Evolutionary conservation across 2,113 vertebrate species (phyloP).

Genomic region (Grammatotria lemairii): DNA sequence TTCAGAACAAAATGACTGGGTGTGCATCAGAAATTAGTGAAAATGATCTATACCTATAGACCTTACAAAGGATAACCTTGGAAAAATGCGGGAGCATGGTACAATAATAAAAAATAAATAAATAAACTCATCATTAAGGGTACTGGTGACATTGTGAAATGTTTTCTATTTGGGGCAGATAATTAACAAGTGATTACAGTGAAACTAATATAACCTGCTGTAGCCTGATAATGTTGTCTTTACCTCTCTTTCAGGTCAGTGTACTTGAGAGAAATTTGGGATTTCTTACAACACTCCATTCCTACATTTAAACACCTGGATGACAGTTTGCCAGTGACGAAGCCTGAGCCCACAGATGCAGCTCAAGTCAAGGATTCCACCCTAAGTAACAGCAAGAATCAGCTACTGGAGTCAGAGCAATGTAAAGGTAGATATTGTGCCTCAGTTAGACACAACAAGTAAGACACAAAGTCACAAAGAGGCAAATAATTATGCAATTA

Average conservation of each 20-base stretch:
- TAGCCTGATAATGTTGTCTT: background rate
- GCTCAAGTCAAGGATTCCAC: constrained; percentile 37
- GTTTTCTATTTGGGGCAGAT: background rate
- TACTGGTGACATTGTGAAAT: background rate
- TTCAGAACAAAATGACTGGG: background rate
- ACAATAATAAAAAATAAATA: background rate
- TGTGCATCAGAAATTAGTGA: background rate
- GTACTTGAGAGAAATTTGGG: constrained; percentile 74
- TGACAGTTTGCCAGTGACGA: constrained; percentile 41
- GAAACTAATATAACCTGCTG: background rate
- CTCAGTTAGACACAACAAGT: background rate
- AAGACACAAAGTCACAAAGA: background rate
- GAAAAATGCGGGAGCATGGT: background rate
- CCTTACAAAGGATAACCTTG: background rate
- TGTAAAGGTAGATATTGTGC: constrained; percentile 63
- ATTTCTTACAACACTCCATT: constrained; percentile 74
- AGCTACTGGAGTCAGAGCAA: constrained; percentile 29
- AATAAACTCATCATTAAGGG: background rate
- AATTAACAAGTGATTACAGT: background rate
- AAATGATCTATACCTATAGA: background rate
- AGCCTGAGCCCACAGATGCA: constrained; percentile 6
- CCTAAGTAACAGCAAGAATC: constrained; percentile 36
- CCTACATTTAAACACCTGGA: constrained; percentile 74
- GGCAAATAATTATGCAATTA: background rate
- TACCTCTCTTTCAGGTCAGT: constrained; percentile 56